A percentile compares a stretch with the other conserved stretches of the same genome.
Conservation (phyloP, 2,113 vertebrate genomes). For the Periophthalmus modestus region DNA sequence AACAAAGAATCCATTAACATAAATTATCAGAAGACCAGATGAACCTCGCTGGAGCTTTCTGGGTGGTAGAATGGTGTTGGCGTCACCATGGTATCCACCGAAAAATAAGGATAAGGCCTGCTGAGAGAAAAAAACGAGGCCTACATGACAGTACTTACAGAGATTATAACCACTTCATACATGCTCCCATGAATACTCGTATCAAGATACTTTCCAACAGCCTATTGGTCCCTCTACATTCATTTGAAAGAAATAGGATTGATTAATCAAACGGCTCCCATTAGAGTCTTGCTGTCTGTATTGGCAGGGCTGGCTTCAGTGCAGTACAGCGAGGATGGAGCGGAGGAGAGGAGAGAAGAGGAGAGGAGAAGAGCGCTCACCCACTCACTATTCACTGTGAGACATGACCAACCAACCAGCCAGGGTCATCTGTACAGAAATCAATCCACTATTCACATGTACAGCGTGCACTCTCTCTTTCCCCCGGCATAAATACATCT, state of each 20-base stretch:
- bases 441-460: conserved; percentile 42
- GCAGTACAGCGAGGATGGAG: conserved; percentile 21
- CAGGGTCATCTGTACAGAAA: conserved; percentile 44
- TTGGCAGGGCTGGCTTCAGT: conserved; percentile 10
- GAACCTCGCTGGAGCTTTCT: too few relatives aligned
- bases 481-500: conserved; percentile 29
- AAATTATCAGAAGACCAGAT: too few relatives aligned
- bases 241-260: conserved; percentile 6
- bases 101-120: too few relatives aligned
- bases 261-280: conserved; percentile 4
- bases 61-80: too few relatives aligned
- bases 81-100: too few relatives aligned
- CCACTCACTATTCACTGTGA: conserved; percentile 46
- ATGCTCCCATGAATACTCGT: not conserved
- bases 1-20: too few relatives aligned
- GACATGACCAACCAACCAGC: conserved; percentile 46
- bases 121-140: not conserved
- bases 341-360: conserved; percentile 30
- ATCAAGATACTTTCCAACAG: not conserved
- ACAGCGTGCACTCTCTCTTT: conserved; percentile 30
- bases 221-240: not conserved
- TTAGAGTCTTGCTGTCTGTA: conserved; percentile 3
- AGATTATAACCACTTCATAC: not conserved
- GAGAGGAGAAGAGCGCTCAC: conserved; percentile 24
- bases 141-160: not conserved